Conservation (phyloP, 2,888 invertebrate genomes). For the Bombyx huttoni region DNA sequence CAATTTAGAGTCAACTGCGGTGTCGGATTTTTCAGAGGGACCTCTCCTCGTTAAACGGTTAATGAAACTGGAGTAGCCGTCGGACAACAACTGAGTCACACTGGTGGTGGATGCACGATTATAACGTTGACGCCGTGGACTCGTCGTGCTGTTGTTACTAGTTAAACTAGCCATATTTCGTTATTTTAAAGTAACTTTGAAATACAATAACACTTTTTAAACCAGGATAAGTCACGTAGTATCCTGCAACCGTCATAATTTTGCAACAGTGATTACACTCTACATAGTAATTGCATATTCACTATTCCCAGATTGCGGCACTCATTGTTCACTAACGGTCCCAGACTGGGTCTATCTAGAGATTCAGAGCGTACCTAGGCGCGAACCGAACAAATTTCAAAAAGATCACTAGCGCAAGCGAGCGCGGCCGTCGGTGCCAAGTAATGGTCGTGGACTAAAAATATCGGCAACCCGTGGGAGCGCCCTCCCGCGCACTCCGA, state of each 20-base stretch:
- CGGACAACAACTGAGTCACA: slow-evolving; percentile 88
- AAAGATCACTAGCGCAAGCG: slow-evolving; percentile 67
- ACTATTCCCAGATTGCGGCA: slow-evolving; percentile 17
- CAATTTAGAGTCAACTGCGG: slow-evolving; percentile 41
- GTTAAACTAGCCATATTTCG: slow-evolving; percentile 46
- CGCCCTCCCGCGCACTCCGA: slow-evolving; percentile 70
- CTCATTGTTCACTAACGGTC: slow-evolving; percentile 36
- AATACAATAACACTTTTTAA: slow-evolving; percentile 31
- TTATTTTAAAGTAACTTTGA: slow-evolving; percentile 13
- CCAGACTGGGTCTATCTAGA: slow-evolving; percentile 51
- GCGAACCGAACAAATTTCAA: slow-evolving; percentile 60
- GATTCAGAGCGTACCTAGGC: slow-evolving; percentile 59
- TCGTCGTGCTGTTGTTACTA: slow-evolving; percentile 49
- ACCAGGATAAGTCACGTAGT: slow-evolving; percentile 50
- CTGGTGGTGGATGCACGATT: slow-evolving; percentile 84
- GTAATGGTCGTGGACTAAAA: slow-evolving; percentile 78
- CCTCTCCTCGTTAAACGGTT: slow-evolving; percentile 85
- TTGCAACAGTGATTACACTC: slow-evolving; percentile 20
- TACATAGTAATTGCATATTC: slow-evolving; percentile 10
- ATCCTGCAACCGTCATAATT: slow-evolving; percentile 46
- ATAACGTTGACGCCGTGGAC: slow-evolving; percentile 79
- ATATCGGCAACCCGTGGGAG: slow-evolving; percentile 75
- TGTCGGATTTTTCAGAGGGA: slow-evolving; percentile 79
- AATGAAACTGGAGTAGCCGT: slow-evolving; percentile 88
- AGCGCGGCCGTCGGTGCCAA: slow-evolving; percentile 75